A percentile compares a stretch with the other conserved stretches of the same genome.
phyloP scores from a whole-genome alignment of 2,113 vertebrate species.

The Garra rufa region DNA sequence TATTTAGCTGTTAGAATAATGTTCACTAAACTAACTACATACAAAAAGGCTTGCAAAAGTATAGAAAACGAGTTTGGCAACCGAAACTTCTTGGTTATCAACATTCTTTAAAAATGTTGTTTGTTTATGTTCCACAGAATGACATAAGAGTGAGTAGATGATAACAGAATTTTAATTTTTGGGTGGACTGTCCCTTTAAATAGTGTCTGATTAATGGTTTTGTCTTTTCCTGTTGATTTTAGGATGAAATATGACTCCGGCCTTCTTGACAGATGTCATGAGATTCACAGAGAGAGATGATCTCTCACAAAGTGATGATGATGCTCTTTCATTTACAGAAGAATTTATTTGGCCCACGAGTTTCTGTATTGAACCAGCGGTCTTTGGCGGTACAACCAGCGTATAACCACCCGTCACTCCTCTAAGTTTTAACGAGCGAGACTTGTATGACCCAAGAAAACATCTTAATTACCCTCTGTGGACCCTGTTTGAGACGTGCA shows the following conservation, averaged over 20 bases:
- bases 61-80: background rate
- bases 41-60: background rate
- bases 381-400: background rate
- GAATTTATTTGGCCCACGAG: background rate
- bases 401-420: background rate
- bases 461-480: slow-evolving; percentile 63
- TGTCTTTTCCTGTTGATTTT: background rate
- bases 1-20: background rate
- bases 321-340: background rate
- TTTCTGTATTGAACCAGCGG: background rate
- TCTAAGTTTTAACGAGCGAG: slow-evolving; percentile 63
- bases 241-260: background rate
- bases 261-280: background rate
- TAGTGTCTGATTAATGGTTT: background rate
- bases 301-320: background rate
- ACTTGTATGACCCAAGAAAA: slow-evolving; percentile 65
- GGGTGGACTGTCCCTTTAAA: background rate
- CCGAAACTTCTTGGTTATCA: background rate
- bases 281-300: background rate
- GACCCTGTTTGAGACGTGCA: slow-evolving; percentile 60
- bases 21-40: background rate
- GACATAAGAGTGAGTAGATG: background rate
- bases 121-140: background rate
- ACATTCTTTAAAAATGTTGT: background rate
- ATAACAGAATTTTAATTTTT: background rate